A percentile compares a stretch with the other conserved stretches of the same genome.
phyloP scores from a whole-genome alignment of 2,797 vertebrate species.

The Rhadinocentrus ornatus region DNA sequence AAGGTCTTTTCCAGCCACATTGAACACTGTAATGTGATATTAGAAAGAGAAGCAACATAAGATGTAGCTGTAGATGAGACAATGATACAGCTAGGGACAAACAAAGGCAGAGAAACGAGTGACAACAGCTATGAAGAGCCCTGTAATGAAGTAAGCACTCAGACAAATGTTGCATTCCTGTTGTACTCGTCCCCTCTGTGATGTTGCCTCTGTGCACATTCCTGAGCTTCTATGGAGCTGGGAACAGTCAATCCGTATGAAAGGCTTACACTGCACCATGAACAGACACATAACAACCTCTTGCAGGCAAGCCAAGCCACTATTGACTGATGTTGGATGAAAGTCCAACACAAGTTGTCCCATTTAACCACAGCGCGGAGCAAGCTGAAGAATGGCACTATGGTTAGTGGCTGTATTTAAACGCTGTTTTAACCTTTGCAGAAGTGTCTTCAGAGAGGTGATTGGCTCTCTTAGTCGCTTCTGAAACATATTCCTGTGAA shows the following conservation, averaged over 20 bases:
- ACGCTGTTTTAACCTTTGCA: conserved; percentile 16
- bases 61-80: not conserved
- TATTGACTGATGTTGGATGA: conserved; percentile 47
- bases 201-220: conserved; percentile 72
- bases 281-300: conserved; percentile 35
- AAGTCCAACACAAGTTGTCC: conserved; percentile 33
- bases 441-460: not conserved
- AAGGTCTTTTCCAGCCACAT: not conserved
- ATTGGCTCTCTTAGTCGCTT: not conserved
- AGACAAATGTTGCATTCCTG: conserved; percentile 64
- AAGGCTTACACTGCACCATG: conserved; percentile 41
- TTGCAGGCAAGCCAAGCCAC: conserved; percentile 22
- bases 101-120: not conserved
- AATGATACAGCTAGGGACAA: no score
- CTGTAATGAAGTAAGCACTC: not conserved
- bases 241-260: conserved; percentile 53
- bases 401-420: conserved; percentile 23
- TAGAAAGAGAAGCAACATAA: not conserved
- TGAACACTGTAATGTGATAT: not conserved
- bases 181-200: conserved; percentile 62
- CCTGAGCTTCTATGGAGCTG: conserved; percentile 56
- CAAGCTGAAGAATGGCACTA: conserved; percentile 29
- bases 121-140: conserved; percentile 23
- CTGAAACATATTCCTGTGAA: not conserved
- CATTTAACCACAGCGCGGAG: conserved; percentile 28